Base-by-base conservation (phyloP, 2,888 invertebrate genomes). In the Drosophila neonasuta region DNA sequence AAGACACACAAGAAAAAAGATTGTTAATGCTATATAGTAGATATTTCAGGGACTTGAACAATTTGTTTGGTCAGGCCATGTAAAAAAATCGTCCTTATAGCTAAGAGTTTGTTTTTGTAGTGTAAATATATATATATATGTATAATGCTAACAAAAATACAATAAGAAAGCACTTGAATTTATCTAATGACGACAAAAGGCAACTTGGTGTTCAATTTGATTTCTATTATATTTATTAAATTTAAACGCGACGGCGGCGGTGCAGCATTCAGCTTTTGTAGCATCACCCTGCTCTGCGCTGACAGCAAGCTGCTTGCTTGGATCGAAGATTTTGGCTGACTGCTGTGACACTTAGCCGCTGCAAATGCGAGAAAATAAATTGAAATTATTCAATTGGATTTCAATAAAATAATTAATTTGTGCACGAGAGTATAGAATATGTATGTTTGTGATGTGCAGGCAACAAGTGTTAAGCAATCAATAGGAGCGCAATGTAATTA, bases 121-220 rank as follows among this genome's bases (percentile, higher is more conserved):
- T 36, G 36, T 36, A 36, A 36, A 36, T 36, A 36, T 36, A n/a
- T 56, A 68, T 66, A 36, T 36, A n/a, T 56, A 68, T 56, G 20
- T 20, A 29, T 66, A 66, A 70, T 66, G 70, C 70, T 71, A 54
- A 69, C 24, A 24, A 42, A 66, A 67, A 57, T 79, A 85, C 70
- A 71, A 76, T 54, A 69, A 71, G 80, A 88, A 87, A 88, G 87
- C 88, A 87, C 86, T 88, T 86, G 79, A 80, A 79, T 78, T 86
- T 85, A 73, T 73, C 75, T 68, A 59, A 64, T 77, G 79, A 79
- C 72, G 36, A 36, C 36, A 36, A 78, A 88, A 88, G 88, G 88
- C 88, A 88, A 86, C 84, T 61, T 84, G 86, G 88, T 88, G 86
- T 79, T 88, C 41, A 59, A 65, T 39, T 39, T 59, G 24, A 54